Evolutionary conservation across 2,888 invertebrate genomes (phyloP), one percentile per base, ranked within the genome.

Genomic region (Thecophora atra): DNA sequence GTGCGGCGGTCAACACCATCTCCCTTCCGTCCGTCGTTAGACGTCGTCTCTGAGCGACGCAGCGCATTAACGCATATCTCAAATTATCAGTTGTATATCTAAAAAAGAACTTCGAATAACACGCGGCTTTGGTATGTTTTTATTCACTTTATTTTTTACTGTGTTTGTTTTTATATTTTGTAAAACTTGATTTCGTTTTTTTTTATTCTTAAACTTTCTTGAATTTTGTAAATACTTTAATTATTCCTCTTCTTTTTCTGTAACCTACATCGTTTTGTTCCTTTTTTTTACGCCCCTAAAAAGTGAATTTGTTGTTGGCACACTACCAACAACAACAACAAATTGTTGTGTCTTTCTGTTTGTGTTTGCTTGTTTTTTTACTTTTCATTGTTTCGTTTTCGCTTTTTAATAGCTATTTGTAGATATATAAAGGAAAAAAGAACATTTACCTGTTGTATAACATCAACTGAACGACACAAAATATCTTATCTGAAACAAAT

Each of bases 221-320:
- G n/a, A n/a, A n/a, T n/a, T n/a, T n/a, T n/a, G n/a, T 37, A 37
- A 11, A 37, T 37, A 37, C 37, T 11, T 37, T 37, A 37, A n/a
- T 17, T 51, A n/a, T 3, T 54, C 21, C 21, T 24, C 24, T 54
- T 54, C 54, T 37, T 37, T 11, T 37, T 37, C 1, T 2, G 37
- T 37, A 37, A 37, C 37, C 37, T 37, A 37, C 37, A 37, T 37
- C 7, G 6, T 37, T 54, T n/a, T 21, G 19, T 54, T 54, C 2
- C 19, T 19, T 11, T 54, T 11, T 54, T 54, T 54, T 54, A 54
- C 19, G 19, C 54, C 24, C 24, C 15, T 54, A 54, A 54, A 54
- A 54, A 19, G 5, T 11, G 51, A 37, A n/a, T 51, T 51, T 54
- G 54, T 21, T 21, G 54, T 54, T 54, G 54, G 54, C 54, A 54